Conservation (phyloP, 2,888 invertebrate species). For the Cataglyphis cursor region DNA sequence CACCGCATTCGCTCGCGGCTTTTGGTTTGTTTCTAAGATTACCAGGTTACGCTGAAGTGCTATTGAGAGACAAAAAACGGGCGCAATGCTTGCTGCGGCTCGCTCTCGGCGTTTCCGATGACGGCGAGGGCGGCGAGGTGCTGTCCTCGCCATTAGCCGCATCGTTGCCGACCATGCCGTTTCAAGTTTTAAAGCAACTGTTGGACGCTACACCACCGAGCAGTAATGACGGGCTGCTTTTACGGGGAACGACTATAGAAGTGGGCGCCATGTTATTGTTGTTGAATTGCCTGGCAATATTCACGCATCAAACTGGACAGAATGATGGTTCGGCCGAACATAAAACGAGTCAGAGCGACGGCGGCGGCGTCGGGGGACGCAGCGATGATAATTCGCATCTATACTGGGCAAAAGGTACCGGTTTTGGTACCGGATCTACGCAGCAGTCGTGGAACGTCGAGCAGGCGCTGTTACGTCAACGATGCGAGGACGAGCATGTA, state of each 20-base stretch:
- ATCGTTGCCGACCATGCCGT: constrained; percentile 92
- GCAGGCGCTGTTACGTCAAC: constrained; percentile 95
- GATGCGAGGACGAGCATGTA: constrained; percentile 97
- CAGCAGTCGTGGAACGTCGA: constrained; percentile 99
- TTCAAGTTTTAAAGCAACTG: constrained; percentile 92
- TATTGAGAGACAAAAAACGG: constrained; percentile 93
- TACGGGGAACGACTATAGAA: constrained; percentile 93
- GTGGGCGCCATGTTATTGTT: constrained; percentile 95
- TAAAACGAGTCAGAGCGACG: constrained; percentile 68
- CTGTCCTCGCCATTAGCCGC: constrained; percentile 91
- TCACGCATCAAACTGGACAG: constrained; percentile 92
- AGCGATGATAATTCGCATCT: constrained; percentile 91
- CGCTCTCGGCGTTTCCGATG: constrained; percentile 96
- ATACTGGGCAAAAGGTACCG: constrained; percentile 99
- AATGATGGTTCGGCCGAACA: constrained; percentile 87
- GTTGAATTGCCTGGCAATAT: constrained; percentile 95
- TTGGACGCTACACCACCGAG: constrained; percentile 92
- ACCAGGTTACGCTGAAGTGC: constrained; percentile 96
- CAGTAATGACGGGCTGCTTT: constrained; percentile 92
- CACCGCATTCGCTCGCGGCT: constrained; percentile 96
- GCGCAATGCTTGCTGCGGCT: constrained; percentile 95
- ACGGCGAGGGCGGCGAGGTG: constrained; percentile 95
- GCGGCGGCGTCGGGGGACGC: constrained; percentile 59
- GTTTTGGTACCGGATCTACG: constrained; percentile 98
- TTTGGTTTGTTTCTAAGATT: constrained; percentile 95